Base-by-base conservation (phyloP, 2,113 vertebrate genomes). In the Macquaria australasica region DNA sequence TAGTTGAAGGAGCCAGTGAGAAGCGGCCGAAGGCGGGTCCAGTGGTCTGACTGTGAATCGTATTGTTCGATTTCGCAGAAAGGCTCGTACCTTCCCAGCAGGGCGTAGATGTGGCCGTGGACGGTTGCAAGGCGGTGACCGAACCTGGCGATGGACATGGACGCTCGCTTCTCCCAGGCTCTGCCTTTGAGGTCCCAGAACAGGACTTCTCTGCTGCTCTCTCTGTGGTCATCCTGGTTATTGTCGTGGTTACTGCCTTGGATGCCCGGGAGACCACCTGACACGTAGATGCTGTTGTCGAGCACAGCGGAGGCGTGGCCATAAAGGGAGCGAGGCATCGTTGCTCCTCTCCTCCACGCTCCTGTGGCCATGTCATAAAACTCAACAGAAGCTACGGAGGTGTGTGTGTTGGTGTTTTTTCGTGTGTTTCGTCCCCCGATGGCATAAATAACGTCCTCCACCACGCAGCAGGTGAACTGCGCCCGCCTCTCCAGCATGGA, bases 41-140 rank as follows among this genome's bases (percentile, higher is more conserved):
- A 99, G 60, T 96, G 96, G 85, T 98, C 96, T 0, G 91, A 81
- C 15, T 45, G 74, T 0, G 97, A 93, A 55, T 98, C 95, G 0
- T 98, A 99, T 69, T 94, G 94, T 89, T 99, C 98, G 2, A 99
- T 98, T 78, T 99, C 98, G 7, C 97, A 98, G 92, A 98, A 99
- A 4, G 97, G 97, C 88, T 99, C 98, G 2, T 97, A 98, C 87
- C 96, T 94, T 15, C 98, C 98, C 89, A 99, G 82, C 85, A 99
- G 97, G n/a, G 97, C 96, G 73, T 97, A 99, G 89, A 99, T 94
- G n/a, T 91, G 89, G 0, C 96, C 96, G 6, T 95, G 92, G 62
- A 97, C 95, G 0, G 96, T 94, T 3, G 97, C 96, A 95, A 99
- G 95, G 86, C 98, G 97, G 84, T 99, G 98, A 16, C 97, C 95